Percentiles rank a stretch among this genome's conserved stretches.
Evolutionary conservation across 2,888 invertebrate genomes (phyloP).

Genomic region (Caenorhabditis sp.): DNA sequence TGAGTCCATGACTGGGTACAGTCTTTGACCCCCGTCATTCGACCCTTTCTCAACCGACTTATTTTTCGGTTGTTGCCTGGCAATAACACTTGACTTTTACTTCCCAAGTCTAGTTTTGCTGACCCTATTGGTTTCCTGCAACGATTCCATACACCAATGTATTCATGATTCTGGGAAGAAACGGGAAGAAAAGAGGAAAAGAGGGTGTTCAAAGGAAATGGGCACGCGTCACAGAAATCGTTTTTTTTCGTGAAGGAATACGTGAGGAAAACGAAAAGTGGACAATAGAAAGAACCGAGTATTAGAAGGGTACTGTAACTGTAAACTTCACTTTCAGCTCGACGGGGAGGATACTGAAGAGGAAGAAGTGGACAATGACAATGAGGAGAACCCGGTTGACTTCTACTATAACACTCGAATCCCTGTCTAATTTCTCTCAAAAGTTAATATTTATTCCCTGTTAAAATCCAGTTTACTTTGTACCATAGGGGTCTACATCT

Average conservation of each 20-base stretch:
- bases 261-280: too few relatives aligned
- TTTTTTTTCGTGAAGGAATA: background rate
- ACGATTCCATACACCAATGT: background rate
- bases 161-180: conserved; percentile 6
- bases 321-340: conserved; percentile 74
- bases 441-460: too few relatives aligned
- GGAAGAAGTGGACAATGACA: conserved; percentile 68
- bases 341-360: conserved; percentile 75
- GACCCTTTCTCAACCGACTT: too few relatives aligned
- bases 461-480: too few relatives aligned
- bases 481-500: too few relatives aligned
- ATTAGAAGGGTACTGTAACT: background rate
- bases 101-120: background rate
- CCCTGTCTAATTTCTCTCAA: conserved; percentile 66
- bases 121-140: background rate
- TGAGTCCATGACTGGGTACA: conserved; percentile 16
- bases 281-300: background rate
- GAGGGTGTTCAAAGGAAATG: conserved; percentile 4
- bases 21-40: conserved; percentile 19
- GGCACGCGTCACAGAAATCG: background rate
- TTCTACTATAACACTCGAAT: conserved; percentile 70
- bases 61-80: conserved; percentile 2
- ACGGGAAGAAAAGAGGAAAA: background rate
- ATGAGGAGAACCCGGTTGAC: conserved; percentile 60
- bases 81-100: background rate